Conservation (phyloP, 1,140 invertebrate species). For the Gonioctena quinquepunctata region DNA sequence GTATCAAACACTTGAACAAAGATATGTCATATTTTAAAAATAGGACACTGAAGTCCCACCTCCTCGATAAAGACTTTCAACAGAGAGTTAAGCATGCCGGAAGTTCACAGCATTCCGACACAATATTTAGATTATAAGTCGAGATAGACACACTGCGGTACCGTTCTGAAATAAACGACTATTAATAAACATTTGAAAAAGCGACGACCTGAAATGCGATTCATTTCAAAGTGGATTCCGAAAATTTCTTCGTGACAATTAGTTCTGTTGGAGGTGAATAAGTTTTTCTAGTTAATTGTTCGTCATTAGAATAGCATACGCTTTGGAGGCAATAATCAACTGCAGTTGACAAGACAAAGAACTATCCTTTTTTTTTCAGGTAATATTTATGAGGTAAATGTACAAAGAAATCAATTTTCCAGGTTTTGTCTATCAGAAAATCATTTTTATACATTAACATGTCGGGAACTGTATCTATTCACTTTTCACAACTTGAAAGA, state of each 20-base stretch:
- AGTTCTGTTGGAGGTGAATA: neutral
- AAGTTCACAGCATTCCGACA: constrained; percentile 14
- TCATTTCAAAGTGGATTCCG: neutral
- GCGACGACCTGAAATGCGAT: neutral
- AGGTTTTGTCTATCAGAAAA: too few species aligned
- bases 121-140: constrained; percentile 9
- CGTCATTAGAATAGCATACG: too few species aligned
- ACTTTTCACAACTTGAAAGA: too few species aligned
- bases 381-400: too few species aligned
- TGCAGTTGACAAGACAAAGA: too few species aligned
- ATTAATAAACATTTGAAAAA: constrained; percentile 10
- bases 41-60: constrained; percentile 2
- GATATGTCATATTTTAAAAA: constrained; percentile 4
- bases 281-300: too few species aligned
- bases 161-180: constrained; percentile 10
- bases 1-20: neutral
- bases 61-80: constrained; percentile 11
- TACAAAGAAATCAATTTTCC: too few species aligned
- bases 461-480: too few species aligned
- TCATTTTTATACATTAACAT: too few species aligned
- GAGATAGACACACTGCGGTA: constrained; percentile 3
- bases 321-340: too few species aligned
- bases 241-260: constrained; percentile 4
- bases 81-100: constrained; percentile 13
- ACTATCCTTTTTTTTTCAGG: too few species aligned